Evolutionary conservation across 23 tunicate species (phyloP), one percentile per base, ranked within the genome.

Genomic region (Trididemnum nubilum): DNA sequence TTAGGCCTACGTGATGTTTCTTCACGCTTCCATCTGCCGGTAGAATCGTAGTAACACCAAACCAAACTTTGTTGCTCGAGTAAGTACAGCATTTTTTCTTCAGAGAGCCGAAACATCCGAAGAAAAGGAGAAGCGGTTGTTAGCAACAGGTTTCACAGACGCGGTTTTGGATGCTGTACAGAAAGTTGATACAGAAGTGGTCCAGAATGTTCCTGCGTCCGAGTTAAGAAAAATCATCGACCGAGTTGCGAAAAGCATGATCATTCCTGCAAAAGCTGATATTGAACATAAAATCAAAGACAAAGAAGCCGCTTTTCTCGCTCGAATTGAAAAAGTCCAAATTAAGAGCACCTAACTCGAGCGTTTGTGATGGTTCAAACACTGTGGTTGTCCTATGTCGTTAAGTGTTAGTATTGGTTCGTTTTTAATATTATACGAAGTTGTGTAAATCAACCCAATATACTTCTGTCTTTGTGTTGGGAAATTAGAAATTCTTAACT

Each of bases 201-300:
- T 85, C 19, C 85, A 80, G 32, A 54, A 74, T 25, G 96, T 90
- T 7, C 51, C 96, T 30, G 49, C 96, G 0, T 9, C 71, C 19
- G 89, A 90, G 27, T 44, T 90, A 24, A 81, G 96, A 30, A 80
- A 81, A 37, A 78, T 90, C 26, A 90, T 90, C 52, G 89, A 83
- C 22, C 71, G 81, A 35, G 71, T 90, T 63, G 81, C 83, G 34
- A 85, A 73, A 26, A 87, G 74, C 39, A 80, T 85, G 83, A 85
- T 90, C 33, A 21, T 90, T 18, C 96, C 96, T 1, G 85, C 96
- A 12, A 90, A 85, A 39, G 34, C 72, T 33, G 96, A 84, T 31
- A 63, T 90, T 1, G 71, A 73, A 22, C 65, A 90, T 35, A 90
- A 90, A 81, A 90, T 90, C 23, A 90, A 84, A 85, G 89, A 85